Base-by-base conservation (phyloP, 2,797 vertebrate genomes). In the Hypotaenidia okinawae region DNA sequence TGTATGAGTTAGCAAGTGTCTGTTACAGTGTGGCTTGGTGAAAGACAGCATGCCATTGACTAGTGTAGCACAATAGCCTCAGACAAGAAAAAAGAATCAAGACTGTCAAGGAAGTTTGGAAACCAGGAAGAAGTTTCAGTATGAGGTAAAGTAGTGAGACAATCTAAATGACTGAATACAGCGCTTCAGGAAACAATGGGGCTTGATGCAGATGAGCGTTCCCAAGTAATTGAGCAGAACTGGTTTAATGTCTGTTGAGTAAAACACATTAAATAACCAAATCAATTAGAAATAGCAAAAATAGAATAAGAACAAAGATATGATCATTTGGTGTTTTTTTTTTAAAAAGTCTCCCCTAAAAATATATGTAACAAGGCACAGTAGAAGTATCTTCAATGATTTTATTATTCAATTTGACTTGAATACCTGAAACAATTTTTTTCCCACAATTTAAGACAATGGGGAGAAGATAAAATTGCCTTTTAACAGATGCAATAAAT, bases 351-450 rank as follows among this genome's bases (percentile, higher is more conserved):
- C 62, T 92, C 57, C 64, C 64, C 17, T 54, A 68, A 89, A 82
- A 90, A 54, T 15, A 79, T 15, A 76, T 0, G 5, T 67, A 88
- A 70, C 84, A 97, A 96, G 95, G 96, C 96, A 97, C 94, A 72
- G 62, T 32, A 87, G 41, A 88, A 86, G 64, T 37, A 70, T n/a
- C 39, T 79, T 97, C 55, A 67, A 84, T 57, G 45, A 49, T 68
- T 96, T 94, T 93, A 93, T 95, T 91, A 87, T 80, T 94, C 59
- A 45, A 47, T 77, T 87, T 67, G 23, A 93, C 10, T 90, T 82
- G 67, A 88, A 81, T 69, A 96, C 66, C 89, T 91, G 85, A 92
- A 95, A 86, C 13, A 51, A 43, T 43, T 43, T 30, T 91, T 88
- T 54, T 91, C 27, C 88, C 69, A 81, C 32, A 52, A 72, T 62